Conservation (phyloP, 1,140 invertebrate genomes). For the Tribolium castaneum region DNA sequence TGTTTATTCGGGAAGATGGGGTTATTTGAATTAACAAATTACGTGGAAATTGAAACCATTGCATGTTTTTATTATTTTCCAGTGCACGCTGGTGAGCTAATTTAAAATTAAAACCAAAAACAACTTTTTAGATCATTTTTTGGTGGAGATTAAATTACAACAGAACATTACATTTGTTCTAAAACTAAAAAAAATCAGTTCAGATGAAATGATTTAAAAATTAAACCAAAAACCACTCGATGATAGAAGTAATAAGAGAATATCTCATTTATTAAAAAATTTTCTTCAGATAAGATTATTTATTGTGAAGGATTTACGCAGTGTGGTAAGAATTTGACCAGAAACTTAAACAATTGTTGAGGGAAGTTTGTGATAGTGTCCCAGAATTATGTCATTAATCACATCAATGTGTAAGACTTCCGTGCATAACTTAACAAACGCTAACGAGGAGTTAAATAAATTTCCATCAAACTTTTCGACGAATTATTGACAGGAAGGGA, state of each 20-base stretch:
- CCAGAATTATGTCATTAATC: neutral
- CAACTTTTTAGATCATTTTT: no score
- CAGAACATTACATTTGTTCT: no score
- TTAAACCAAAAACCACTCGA: no score
- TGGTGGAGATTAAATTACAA: no score
- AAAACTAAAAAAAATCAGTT: no score
- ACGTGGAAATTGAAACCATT: neutral
- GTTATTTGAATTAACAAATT: neutral
- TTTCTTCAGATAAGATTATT: no score
- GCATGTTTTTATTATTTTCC: no score
- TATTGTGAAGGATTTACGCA: neutral
- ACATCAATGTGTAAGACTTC: neutral
- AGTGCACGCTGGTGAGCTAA: no score
- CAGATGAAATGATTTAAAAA: no score
- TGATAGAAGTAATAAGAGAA: no score
- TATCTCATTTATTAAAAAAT: no score
- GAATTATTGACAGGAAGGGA: neutral
- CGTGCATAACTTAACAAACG: neutral
- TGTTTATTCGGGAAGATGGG: neutral
- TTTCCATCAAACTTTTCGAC: neutral
- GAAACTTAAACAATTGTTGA: neutral
- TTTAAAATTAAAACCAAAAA: no score
- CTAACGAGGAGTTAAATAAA: slow-evolving; percentile 8
- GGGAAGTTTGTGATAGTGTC: neutral
- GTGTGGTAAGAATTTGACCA: neutral